A percentile compares a stretch with the other conserved stretches of the same genome.
Evolutionary conservation across 2,888 invertebrate species (phyloP).

Genomic region (Dynastes tityus): DNA sequence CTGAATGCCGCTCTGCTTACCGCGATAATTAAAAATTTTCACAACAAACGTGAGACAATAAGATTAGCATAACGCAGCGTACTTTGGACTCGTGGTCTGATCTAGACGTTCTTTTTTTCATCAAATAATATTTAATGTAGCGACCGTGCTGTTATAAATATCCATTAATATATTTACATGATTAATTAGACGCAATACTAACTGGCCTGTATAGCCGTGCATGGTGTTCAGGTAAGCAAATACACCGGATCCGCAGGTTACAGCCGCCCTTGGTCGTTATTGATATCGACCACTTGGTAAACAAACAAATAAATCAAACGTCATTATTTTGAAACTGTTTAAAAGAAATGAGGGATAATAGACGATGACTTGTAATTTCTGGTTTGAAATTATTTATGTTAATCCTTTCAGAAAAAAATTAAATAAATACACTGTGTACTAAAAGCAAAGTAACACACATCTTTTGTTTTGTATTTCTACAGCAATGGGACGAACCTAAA

Average conservation of each 20-base stretch:
- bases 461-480: no score
- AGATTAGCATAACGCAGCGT: constrained; percentile 44
- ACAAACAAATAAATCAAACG: constrained; percentile 10
- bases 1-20: constrained; percentile 7
- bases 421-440: no score
- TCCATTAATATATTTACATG: constrained; percentile 32
- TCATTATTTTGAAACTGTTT: constrained; percentile 15
- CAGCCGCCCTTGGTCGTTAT: not conserved
- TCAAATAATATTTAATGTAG: constrained; percentile 41
- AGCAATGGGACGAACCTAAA: no score
- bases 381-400: not conserved
- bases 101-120: constrained; percentile 44
- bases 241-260: constrained; percentile 3
- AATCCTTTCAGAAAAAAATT: not conserved
- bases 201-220: not conserved
- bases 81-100: constrained; percentile 54
- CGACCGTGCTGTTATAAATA: constrained; percentile 32
- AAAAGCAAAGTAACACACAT: no score
- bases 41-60: constrained; percentile 41
- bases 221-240: not conserved
- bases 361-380: constrained; percentile 2
- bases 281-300: not conserved
- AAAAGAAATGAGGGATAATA: constrained; percentile 4
- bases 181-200: constrained; percentile 13
- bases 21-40: constrained; percentile 30